Conservation (phyloP, 2,888 invertebrate species). For the Platycnemis pennipes region DNA sequence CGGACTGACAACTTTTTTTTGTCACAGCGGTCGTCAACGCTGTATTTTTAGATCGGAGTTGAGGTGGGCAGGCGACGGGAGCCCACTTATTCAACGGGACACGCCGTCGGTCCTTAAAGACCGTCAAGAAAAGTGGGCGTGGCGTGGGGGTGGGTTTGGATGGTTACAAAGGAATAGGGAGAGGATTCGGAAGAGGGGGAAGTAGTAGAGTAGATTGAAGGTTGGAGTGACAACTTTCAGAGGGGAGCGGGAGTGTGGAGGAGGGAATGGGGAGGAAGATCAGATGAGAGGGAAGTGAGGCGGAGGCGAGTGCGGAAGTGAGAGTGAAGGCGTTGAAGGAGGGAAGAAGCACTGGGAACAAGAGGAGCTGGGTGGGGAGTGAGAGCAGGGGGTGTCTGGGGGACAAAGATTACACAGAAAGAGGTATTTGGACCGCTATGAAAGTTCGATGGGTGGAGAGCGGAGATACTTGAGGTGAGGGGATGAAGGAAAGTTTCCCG, state of each 20-base stretch:
- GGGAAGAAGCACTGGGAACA: not conserved
- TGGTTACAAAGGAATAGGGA: not conserved
- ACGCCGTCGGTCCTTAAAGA: not conserved
- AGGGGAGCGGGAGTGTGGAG: not conserved
- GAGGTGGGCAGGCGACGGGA: not conserved
- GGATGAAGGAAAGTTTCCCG: not conserved
- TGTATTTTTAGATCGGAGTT: not conserved
- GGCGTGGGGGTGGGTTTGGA: not conserved
- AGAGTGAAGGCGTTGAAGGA: not conserved
- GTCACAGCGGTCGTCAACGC: not conserved
- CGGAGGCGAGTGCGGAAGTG: not conserved
- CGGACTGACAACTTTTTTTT: not conserved
- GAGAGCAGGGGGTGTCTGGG: not conserved
- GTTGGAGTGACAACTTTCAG: not conserved
- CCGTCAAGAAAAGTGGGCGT: not conserved
- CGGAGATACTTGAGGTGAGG: too few relatives aligned
- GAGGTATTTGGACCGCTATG: constrained; percentile 1
- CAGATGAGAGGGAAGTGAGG: not conserved
- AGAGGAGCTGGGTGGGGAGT: not conserved
- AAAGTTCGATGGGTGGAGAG: not conserved
- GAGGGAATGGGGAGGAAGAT: not conserved
- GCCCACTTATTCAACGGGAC: not conserved
- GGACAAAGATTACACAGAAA: not conserved
- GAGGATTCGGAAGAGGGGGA: not conserved
- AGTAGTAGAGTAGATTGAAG: not conserved